phyloP scores from a whole-genome alignment of 2,797 vertebrate species.

The Lithobates pipiens region DNA sequence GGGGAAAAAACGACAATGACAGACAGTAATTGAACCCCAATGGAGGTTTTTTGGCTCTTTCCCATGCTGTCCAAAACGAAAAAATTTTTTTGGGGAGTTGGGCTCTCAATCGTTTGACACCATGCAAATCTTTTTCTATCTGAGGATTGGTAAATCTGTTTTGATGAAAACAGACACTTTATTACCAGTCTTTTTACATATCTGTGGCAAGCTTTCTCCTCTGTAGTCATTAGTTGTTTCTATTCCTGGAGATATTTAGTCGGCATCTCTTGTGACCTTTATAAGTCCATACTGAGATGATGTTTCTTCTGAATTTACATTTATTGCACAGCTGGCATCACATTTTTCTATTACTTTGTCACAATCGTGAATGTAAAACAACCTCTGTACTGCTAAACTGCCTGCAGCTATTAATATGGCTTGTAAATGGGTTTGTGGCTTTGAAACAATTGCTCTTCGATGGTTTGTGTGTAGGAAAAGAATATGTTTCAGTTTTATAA shows the following conservation, averaged over 20 bases:
- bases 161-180: neutral
- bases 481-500: neutral
- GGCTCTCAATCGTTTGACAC: no score
- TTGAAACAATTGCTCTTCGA: constrained; percentile 1
- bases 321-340: neutral
- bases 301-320: constrained; percentile 31
- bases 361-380: neutral
- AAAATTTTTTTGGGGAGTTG: accelerated
- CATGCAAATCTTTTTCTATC: neutral
- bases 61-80: no score
- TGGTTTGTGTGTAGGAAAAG: neutral
- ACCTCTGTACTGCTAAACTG: neutral
- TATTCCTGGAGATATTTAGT: constrained; percentile 9
- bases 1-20: no score
- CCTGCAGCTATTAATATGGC: constrained; percentile 26
- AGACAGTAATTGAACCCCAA: no score
- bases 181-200: neutral
- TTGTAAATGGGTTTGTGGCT: constrained; percentile 11
- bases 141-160: neutral
- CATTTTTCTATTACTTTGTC: constrained; percentile 19
- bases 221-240: neutral
- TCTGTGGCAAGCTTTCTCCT: neutral
- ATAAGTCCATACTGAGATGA: neutral
- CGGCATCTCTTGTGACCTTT: constrained; percentile 34
- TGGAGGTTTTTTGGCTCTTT: no score